Conservation (phyloP, 2,888 invertebrate genomes). For the Apodemia duryi region DNA sequence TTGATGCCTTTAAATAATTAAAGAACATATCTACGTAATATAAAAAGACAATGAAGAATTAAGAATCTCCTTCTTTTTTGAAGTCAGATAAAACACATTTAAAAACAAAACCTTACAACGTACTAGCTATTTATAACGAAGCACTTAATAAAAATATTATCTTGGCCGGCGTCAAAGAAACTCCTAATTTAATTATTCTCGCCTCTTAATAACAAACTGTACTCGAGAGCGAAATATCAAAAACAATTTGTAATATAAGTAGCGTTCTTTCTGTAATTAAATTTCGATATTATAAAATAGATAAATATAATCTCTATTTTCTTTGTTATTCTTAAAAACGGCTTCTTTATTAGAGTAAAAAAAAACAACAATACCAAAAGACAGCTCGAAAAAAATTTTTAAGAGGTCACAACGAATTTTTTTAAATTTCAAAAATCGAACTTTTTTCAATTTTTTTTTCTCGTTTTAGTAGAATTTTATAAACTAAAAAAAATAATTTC, state of each 20-base stretch:
- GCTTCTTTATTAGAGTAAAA: no score
- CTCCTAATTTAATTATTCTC: constrained; percentile 71
- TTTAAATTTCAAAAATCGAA: no score
- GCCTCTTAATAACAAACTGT: constrained; percentile 66
- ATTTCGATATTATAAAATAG: constrained; percentile 11
- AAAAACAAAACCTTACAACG: neutral
- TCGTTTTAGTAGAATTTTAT: no score
- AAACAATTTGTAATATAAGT: constrained; percentile 20
- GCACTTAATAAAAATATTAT: constrained; percentile 70
- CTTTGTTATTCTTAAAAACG: neutral
- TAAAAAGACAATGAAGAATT: neutral
- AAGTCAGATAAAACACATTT: neutral
- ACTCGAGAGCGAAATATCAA: constrained; percentile 25
- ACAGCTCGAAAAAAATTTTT: no score
- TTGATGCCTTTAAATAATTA: no score
- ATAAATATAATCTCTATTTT: neutral
- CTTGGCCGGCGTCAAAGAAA: constrained; percentile 68
- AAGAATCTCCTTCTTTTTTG: neutral
- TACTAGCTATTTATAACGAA: constrained; percentile 29
- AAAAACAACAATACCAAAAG: no score
- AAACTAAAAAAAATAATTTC: no score
- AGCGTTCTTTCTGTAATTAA: constrained; percentile 19
- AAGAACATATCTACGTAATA: no score
- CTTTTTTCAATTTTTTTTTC: no score
- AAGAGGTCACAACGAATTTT: no score